phyloP scores from a whole-genome alignment of 1,140 invertebrate species.

The Bathynomus jamesi region DNA sequence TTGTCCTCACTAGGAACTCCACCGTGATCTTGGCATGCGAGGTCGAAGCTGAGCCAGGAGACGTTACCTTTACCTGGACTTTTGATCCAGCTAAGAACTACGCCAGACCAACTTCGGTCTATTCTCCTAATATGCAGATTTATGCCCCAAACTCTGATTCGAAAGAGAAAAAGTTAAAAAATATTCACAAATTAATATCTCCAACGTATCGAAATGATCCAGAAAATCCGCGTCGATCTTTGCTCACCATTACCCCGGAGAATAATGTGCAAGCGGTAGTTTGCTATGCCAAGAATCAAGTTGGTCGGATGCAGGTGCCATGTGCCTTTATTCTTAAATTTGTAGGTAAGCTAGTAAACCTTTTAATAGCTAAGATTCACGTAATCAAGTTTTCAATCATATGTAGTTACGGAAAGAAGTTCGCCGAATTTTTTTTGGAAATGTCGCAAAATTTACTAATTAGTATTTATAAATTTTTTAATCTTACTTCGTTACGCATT shows the following conservation, averaged over 20 bases:
- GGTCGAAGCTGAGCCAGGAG: not conserved
- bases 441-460: too few relatives aligned
- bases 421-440: too few relatives aligned
- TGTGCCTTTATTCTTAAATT: not conserved
- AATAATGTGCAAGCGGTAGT: not conserved
- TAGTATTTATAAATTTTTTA: too few relatives aligned
- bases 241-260: not conserved
- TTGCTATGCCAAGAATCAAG: not conserved
- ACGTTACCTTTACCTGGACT: not conserved
- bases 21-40: not conserved
- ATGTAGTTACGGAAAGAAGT: too few relatives aligned
- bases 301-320: not conserved
- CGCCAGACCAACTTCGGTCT: not conserved
- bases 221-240: not conserved
- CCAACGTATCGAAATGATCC: not conserved
- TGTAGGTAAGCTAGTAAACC: conserved; percentile 1
- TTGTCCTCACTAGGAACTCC: not conserved
- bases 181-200: not conserved
- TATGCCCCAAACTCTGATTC: not conserved
- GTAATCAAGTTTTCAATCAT: too few relatives aligned
- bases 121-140: not conserved
- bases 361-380: too few relatives aligned
- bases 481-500: too few relatives aligned
- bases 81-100: not conserved
- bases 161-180: not conserved